Evolutionary conservation across 2,797 vertebrate species (phyloP).

Genomic region (Molossus molossus): DNA sequence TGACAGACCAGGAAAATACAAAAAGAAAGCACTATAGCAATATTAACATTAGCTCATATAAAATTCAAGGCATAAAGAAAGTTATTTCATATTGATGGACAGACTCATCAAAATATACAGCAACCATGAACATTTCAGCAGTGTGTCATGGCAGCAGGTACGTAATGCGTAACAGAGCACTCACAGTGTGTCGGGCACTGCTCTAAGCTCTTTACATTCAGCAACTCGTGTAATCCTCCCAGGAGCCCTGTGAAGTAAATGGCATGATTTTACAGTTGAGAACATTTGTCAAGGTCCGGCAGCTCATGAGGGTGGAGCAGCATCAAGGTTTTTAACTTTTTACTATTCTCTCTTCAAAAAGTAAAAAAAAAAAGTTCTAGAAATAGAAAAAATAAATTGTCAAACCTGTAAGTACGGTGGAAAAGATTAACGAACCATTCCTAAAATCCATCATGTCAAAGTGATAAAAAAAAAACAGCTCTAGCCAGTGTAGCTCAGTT

Average conservation of each 20-base stretch:
- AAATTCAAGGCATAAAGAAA: conserved; percentile 55
- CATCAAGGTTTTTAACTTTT: background rate
- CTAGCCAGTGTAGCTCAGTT: no score
- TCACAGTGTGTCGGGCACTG: background rate
- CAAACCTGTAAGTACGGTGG: background rate
- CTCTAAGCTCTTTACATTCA: background rate
- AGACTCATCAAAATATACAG: conserved; percentile 2
- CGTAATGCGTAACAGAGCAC: background rate
- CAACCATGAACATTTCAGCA: background rate
- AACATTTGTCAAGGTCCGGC: background rate
- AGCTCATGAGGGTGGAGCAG: background rate
- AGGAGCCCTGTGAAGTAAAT: conserved; percentile 3
- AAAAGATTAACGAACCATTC: conserved; percentile 60
- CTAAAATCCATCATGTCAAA: conserved; percentile 45
- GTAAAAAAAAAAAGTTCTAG: background rate
- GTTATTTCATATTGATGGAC: background rate
- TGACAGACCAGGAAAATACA: conserved; percentile 4
- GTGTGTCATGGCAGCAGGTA: background rate
- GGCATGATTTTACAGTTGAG: conserved; percentile 37
- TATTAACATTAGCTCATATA: background rate
- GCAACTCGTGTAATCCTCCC: background rate
- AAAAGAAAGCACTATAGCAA: conserved; percentile 18
- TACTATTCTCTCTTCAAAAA: conserved; percentile 6
- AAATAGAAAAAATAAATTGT: background rate
- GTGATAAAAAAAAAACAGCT: background rate